Conservation (phyloP, 2,797 vertebrate genomes). For the Euthynnus affinis region DNA sequence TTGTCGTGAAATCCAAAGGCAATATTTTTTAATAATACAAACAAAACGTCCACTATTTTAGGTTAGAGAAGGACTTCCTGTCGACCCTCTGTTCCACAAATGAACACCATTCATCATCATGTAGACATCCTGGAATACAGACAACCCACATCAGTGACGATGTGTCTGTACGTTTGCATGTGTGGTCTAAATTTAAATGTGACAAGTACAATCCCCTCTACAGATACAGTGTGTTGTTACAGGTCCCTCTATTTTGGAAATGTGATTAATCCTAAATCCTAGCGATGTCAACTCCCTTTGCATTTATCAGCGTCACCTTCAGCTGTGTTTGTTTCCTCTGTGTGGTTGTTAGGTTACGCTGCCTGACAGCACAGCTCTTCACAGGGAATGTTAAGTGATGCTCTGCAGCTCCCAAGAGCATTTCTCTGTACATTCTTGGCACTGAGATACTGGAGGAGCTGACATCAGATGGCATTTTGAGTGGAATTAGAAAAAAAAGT, state of each 20-base stretch:
- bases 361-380: conserved; percentile 36
- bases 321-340: conserved; percentile 67
- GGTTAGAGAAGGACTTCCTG: neutral
- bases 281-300: neutral
- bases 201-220: neutral
- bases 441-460: conserved; percentile 6
- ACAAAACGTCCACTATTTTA: no score
- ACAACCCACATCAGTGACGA: no score
- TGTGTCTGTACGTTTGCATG: no score
- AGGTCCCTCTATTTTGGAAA: conserved; percentile 41
- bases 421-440: conserved; percentile 58
- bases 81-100: neutral
- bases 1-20: no score
- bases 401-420: conserved; percentile 50
- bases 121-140: neutral
- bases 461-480: conserved; percentile 9
- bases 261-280: conserved; percentile 16
- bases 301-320: conserved; percentile 7
- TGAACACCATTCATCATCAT: neutral
- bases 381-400: conserved; percentile 77
- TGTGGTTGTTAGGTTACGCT: conserved; percentile 70
- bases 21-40: no score
- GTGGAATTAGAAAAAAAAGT: neutral
- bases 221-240: neutral
- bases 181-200: no score